Evolutionary conservation across 1,140 invertebrate genomes (phyloP).

Genomic region (Sweltsa coloradensis): DNA sequence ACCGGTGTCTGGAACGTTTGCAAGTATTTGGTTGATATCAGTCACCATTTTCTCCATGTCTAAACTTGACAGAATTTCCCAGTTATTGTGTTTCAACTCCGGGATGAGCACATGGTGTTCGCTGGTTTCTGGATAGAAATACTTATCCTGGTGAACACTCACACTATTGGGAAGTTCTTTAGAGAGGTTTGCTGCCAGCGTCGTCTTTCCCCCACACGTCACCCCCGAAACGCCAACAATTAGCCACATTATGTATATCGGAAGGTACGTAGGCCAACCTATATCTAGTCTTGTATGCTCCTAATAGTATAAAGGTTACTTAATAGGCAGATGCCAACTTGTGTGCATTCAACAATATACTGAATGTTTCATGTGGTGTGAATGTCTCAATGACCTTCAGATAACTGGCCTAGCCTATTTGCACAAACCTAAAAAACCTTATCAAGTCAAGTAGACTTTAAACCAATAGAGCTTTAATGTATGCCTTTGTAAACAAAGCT

Average conservation of each 20-base stretch:
- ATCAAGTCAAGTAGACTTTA: no score
- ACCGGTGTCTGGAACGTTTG: not conserved
- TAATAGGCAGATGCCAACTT: no score
- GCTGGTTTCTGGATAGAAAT: slow-evolving; percentile 56
- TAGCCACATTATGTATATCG: slow-evolving; percentile 34
- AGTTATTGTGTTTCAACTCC: slow-evolving; percentile 61
- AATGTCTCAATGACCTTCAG: no score
- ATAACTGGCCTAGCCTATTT: no score
- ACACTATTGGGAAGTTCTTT: slow-evolving; percentile 38
- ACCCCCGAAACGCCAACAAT: slow-evolving; percentile 62
- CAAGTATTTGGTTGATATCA: slow-evolving; percentile 36
- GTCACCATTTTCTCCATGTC: slow-evolving; percentile 59
- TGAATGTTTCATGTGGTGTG: no score
- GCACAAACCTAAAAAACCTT: no score
- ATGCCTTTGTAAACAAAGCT: no score
- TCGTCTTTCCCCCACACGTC: slow-evolving; percentile 72
- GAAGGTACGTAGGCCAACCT: slow-evolving; percentile 23
- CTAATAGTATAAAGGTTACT: no score
- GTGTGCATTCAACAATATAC: no score
- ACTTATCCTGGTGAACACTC: slow-evolving; percentile 61
- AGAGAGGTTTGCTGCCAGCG: slow-evolving; percentile 43
- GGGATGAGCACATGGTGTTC: slow-evolving; percentile 47
- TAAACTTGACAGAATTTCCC: slow-evolving; percentile 56
- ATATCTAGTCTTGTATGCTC: no score
- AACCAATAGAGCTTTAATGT: no score